A percentile compares a stretch with the other conserved stretches of the same genome.
Conservation (phyloP, 2,113 vertebrate species). For the Aegithalos caudatus region DNA sequence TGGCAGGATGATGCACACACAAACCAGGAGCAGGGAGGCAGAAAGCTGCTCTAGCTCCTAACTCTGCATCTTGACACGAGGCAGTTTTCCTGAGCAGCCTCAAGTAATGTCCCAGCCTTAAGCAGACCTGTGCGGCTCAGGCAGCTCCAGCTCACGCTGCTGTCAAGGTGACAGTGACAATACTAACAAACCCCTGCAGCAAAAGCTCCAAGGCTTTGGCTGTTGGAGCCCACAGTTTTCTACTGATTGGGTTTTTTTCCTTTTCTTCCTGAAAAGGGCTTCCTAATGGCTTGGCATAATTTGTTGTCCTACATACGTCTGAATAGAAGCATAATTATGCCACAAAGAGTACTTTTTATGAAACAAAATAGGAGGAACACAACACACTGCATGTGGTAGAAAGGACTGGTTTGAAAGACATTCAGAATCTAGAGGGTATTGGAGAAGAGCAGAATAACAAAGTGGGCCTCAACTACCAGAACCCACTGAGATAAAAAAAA, state of each 20-base stretch:
- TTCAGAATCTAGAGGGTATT: background rate
- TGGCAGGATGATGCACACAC: accelerated
- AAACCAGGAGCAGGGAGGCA: background rate
- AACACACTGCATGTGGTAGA: background rate
- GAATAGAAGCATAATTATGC: background rate
- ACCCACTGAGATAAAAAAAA: background rate
- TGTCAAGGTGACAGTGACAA: background rate
- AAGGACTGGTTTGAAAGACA: background rate
- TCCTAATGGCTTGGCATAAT: background rate
- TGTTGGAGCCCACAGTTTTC: background rate
- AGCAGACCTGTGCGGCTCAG: background rate
- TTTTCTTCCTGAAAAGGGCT: background rate
- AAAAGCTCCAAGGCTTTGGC: background rate
- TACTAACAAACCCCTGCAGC: background rate
- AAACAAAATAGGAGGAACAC: background rate
- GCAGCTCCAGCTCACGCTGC: background rate
- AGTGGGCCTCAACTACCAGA: background rate
- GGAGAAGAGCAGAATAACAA: background rate
- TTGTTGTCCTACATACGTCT: background rate
- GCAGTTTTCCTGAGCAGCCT: background rate
- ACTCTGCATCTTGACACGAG: accelerated
- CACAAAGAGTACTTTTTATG: background rate
- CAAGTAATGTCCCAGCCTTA: background rate
- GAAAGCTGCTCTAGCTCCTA: background rate
- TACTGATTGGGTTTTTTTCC: background rate